Base-by-base conservation (phyloP, 2,888 invertebrate species). In the Drosophila eohydei region DNA sequence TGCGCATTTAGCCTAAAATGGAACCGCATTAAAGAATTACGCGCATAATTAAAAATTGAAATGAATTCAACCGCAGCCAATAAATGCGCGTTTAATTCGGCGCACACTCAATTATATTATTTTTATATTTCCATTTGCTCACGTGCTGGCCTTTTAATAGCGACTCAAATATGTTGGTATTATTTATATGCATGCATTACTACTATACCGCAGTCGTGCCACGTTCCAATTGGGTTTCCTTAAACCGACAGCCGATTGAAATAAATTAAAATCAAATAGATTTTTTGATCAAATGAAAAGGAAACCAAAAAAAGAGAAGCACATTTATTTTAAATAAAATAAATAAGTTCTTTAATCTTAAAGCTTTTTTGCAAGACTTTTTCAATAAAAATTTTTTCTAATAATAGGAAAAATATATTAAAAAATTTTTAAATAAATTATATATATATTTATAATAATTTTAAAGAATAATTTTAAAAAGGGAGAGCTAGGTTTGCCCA, bases 31-130 rank as follows among this genome's bases (percentile, higher is more conserved):
- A 61, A 73, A 56, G 69, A 74, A 78, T 77, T 72, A 71, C 50
- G 64, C 50, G 72, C 73, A 73, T 76, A 78, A 88, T 84, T 78
- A 73, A 88, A 73, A 70, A 70, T 71, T 70, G n/a, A 88, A 78
- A 67, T 68, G 52, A 63, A 76, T 63, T 71, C 64, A 59, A 70
- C 74, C 88, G 52, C 83, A 83, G 57, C 28, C 69, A 60, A 78
- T 78, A 66, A 77, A 78, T 59, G 36, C 46, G 30, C 64, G 30
- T 54, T 77, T 62, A 50, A 66, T 50, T 61, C 51, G 34, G 51
- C 51, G 34, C 46, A 64, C 36, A 52, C 28, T 56, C 58, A 50
- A 44, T 68, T 44, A 59, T 74, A 44, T 62, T 55, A 63, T 74
- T 50, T 62, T 46, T 61, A 70, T 61, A 70, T 54, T 43, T 59